Evolutionary conservation across 2,888 invertebrate species (phyloP).

Genomic region (Tineola bisselliella): DNA sequence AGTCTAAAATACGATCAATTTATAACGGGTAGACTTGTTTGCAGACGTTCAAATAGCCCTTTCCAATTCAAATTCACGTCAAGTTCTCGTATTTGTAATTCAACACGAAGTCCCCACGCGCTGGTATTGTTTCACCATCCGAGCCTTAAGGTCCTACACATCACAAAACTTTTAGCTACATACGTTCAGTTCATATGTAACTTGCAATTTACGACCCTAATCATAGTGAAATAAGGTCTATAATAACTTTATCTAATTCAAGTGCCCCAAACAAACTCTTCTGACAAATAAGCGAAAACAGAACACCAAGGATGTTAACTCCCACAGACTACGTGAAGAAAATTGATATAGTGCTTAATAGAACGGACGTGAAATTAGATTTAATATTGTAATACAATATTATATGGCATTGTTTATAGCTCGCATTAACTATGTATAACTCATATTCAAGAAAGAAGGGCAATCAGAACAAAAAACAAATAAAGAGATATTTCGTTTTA

Average conservation of each 20-base stretch:
- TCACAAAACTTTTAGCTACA: conserved; percentile 6
- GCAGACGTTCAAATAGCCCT: conserved; percentile 30
- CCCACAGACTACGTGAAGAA: conserved; percentile 12
- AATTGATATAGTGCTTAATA: conserved; percentile 9
- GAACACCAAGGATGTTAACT: conserved; percentile 13
- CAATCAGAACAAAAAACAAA: too few species aligned
- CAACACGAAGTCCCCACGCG: conserved; percentile 47
- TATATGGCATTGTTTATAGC: neutral
- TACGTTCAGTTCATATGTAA: neutral
- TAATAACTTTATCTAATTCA: neutral
- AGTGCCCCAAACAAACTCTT: neutral
- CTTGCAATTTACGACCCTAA: neutral
- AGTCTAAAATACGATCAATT: neutral
- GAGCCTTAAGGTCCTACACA: conserved; percentile 10
- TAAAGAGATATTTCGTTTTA: too few species aligned
- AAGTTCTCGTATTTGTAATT: conserved; percentile 61
- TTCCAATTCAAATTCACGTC: conserved; percentile 60
- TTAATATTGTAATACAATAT: conserved; percentile 1
- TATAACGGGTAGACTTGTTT: conserved; percentile 6
- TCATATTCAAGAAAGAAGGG: too few species aligned
- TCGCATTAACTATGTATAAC: too few species aligned
- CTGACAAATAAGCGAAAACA: conserved; percentile 11
- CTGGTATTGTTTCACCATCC: conserved; percentile 57
- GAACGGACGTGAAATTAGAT: neutral
- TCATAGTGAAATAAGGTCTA: neutral